Conservation (phyloP, 2,113 vertebrate species). For the Bolborhynchus lineola region DNA sequence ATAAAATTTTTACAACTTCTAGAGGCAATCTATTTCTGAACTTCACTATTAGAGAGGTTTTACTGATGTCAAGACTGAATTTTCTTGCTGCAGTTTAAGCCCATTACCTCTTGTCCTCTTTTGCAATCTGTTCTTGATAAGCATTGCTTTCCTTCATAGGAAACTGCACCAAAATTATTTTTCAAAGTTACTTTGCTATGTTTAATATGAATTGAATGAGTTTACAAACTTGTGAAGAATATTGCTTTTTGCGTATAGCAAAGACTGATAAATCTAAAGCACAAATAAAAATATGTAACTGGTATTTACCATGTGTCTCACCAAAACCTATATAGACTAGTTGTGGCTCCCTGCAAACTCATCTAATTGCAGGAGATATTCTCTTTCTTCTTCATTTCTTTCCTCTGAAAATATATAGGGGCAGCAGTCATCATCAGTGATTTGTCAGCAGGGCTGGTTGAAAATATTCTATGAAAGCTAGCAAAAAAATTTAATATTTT, state of each 20-base stretch:
- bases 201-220: neutral
- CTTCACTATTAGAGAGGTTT: neutral
- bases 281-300: neutral
- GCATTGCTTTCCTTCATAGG: neutral
- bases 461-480: neutral
- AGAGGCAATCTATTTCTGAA: neutral
- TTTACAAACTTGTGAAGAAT: neutral
- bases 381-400: neutral
- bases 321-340: neutral
- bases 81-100: neutral
- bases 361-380: neutral
- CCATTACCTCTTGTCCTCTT: neutral
- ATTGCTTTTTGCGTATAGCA: neutral
- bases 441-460: neutral
- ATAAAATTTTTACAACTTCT: neutral
- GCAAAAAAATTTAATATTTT: neutral
- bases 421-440: neutral
- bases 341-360: neutral
- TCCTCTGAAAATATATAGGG: neutral
- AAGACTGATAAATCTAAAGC: neutral
- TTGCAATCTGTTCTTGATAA: neutral
- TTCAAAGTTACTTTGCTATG: neutral
- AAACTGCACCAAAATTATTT: neutral
- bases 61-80: neutral
- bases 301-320: neutral